Percentiles rank a stretch among this genome's conserved stretches.
Evolutionary conservation across 2,113 vertebrate genomes (phyloP).

Genomic region (Ursus arctos): DNA sequence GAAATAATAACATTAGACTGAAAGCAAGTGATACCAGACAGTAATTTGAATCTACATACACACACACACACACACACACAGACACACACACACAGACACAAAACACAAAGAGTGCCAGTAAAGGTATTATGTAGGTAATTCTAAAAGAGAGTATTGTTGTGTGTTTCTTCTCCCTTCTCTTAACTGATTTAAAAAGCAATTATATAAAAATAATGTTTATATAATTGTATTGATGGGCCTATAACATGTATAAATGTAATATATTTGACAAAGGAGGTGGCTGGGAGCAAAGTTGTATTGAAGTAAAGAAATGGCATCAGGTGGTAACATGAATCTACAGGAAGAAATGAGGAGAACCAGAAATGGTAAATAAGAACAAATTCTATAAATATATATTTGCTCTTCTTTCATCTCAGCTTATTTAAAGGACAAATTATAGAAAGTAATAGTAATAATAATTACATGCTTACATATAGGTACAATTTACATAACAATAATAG

Average conservation of each 20-base stretch:
- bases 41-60: background rate
- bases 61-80: background rate
- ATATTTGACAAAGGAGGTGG: background rate
- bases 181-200: slow-evolving; percentile 24
- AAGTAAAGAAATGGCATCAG: background rate
- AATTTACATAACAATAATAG: background rate
- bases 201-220: background rate
- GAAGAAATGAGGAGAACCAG: background rate
- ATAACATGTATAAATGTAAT: background rate
- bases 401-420: slow-evolving; percentile 1
- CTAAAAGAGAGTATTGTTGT: slow-evolving; percentile 2
- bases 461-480: background rate
- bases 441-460: background rate
- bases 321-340: background rate
- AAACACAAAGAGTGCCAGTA: background rate
- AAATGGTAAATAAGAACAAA: background rate
- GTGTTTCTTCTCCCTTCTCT: slow-evolving; percentile 1
- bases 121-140: slow-evolving; percentile 20
- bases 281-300: background rate
- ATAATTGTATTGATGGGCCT: background rate
- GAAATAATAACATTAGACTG: background rate
- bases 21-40: background rate
- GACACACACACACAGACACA: background rate
- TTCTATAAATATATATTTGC: background rate
- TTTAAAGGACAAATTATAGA: slow-evolving; percentile 3